Percentiles rank a stretch among this genome's conserved stretches.
Evolutionary conservation across 2,113 vertebrate species (phyloP).

Genomic region (Dryoscopus gambensis): DNA sequence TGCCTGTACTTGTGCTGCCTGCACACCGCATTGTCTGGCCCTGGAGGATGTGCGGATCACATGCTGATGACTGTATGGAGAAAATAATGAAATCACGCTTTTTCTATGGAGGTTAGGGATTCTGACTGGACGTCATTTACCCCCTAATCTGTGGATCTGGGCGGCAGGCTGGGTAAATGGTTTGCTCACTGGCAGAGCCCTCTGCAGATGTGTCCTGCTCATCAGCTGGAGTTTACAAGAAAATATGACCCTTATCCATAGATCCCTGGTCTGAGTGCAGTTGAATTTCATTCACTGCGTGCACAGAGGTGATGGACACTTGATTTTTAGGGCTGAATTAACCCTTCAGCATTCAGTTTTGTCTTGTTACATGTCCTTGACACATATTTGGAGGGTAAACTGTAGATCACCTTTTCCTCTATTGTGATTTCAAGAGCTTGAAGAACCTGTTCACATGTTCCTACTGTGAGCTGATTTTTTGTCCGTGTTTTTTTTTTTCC

Average conservation of each 20-base stretch:
- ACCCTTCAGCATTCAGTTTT: background rate
- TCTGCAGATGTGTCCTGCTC: background rate
- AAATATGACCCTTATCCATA: slow-evolving; percentile 2
- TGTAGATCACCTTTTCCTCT: background rate
- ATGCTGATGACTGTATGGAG: background rate
- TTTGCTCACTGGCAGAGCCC: background rate
- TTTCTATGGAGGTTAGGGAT: background rate
- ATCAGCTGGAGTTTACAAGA: background rate
- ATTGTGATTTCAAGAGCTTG: background rate
- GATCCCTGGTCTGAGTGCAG: background rate
- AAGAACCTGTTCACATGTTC: background rate
- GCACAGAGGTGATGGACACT: background rate
- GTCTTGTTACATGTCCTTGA: background rate
- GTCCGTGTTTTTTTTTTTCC: background rate
- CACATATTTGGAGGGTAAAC: background rate
- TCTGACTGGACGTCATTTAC: background rate
- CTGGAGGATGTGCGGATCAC: background rate
- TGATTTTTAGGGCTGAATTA: background rate
- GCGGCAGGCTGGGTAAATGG: background rate
- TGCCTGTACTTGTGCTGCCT: background rate
- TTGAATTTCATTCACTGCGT: background rate
- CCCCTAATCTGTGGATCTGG: background rate
- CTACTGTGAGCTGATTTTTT: fast-evolving
- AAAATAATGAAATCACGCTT: background rate
- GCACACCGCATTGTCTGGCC: background rate